A percentile compares a stretch with the other conserved stretches of the same genome.
These are phyloP conservation scores for Centruroides sculpturatus DNA, from an alignment of 1,140 invertebrate genomes.

Conservation along the genomic window DNA sequence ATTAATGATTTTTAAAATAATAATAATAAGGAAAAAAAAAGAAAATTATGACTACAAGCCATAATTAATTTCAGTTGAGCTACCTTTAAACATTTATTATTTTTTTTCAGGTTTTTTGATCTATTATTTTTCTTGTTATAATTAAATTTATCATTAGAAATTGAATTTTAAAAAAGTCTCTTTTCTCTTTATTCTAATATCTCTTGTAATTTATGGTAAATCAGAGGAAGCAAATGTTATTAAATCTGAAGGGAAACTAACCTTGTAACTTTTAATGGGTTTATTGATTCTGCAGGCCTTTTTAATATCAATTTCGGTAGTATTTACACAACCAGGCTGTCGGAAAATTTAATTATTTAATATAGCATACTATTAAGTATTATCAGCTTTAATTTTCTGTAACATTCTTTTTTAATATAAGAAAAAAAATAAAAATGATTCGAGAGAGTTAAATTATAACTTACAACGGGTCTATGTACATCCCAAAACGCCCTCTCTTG, in stretches of 20 bases:
- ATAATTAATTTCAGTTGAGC: no score
- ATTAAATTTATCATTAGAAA: background rate
- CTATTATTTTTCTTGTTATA: background rate
- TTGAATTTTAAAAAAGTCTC: background rate
- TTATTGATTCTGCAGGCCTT: constrained; percentile 67
- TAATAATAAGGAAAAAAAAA: background rate
- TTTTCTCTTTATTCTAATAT: background rate
- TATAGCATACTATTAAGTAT: no score
- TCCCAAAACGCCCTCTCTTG: constrained; percentile 99
- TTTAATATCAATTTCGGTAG: constrained; percentile 94
- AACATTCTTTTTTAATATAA: no score
- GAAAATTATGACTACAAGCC: background rate
- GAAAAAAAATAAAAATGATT: background rate
- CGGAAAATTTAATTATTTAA: background rate
- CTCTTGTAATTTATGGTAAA: background rate
- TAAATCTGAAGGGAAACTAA: constrained; percentile 13
- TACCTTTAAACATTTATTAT: background rate
- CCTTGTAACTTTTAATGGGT: constrained; percentile 29
- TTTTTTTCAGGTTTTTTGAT: background rate
- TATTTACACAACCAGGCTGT: constrained; percentile 95
- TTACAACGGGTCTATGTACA: constrained; percentile 90
- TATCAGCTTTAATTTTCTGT: background rate
- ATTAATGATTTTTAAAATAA: background rate
- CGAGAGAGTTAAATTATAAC: constrained; percentile 9
- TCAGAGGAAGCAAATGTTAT: no score